Evolutionary conservation across 2,113 vertebrate species (phyloP).

Genomic region (Dromiciops gliroides): DNA sequence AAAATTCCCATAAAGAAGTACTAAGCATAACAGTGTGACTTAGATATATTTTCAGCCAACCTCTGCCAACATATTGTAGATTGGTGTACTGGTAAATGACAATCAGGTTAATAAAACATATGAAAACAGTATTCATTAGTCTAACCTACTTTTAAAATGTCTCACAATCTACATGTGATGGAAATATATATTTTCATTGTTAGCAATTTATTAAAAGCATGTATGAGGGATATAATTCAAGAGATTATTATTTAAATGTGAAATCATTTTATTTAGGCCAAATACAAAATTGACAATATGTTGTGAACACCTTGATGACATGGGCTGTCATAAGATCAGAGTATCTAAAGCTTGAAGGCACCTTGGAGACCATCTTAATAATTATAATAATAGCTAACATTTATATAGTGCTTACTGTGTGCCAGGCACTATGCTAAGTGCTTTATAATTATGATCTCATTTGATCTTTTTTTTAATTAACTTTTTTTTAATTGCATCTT

Average conservation of each 20-base stretch:
- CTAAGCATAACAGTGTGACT: neutral
- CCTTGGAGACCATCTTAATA: neutral
- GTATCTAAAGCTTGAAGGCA: neutral
- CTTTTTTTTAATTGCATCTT: no score
- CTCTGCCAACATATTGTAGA: constrained; percentile 35
- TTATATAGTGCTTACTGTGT: neutral
- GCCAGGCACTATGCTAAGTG: neutral
- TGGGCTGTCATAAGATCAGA: neutral
- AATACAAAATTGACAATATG: neutral
- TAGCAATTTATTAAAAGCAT: neutral
- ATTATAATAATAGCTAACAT: neutral
- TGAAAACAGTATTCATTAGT: neutral
- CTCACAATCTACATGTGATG: neutral
- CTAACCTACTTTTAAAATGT: constrained; percentile 54
- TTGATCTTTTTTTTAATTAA: neutral
- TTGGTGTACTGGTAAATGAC: neutral
- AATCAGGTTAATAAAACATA: neutral
- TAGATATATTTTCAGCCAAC: neutral
- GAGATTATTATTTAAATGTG: neutral
- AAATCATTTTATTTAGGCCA: neutral
- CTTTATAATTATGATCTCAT: neutral
- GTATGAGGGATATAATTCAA: neutral
- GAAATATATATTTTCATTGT: neutral
- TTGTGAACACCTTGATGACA: neutral
- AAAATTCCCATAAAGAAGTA: neutral